Evolutionary conservation across 1,140 invertebrate genomes (phyloP), one percentile per base, ranked within the genome.

Genomic region (Cherax quadricarinatus): DNA sequence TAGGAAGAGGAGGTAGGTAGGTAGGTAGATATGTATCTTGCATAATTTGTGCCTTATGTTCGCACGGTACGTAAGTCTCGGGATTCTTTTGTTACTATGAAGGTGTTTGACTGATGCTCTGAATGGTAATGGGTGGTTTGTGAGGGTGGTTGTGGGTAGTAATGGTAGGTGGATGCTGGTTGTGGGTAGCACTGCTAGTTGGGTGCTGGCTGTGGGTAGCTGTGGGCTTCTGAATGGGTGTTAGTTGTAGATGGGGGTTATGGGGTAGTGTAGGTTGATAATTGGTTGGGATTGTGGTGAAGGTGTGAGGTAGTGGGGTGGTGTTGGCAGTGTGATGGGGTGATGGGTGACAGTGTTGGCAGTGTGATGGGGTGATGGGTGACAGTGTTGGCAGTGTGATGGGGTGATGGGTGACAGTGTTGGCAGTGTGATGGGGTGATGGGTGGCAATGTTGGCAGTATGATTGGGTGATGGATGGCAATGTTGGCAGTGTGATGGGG

Each of bases 21-120:
- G 24, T 62, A 12, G 41, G 80, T 57, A 93, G 87, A 86, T 86
- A 81, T 86, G 87, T 88, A 93, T 89, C 83, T 78, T 49, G 84
- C 41, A 93, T 93, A 93, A 93, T 89, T 93, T 86, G 86, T 87
- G 89, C 92, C 92, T 93, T 93, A 73, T 93, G 87, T 93, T 93
- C 89, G 79, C 92, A 79, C 51, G 87, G 48, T 84, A 75, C 73
- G 89, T 93, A 93, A 93, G 89, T 93, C 92, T 84, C 66, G 21
- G 53, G n/a, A 57, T 89, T 73, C 92, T 93, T 93, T 93, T 93
- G 92, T 93, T 93, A 41, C 21, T 53, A 14, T 53, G 86, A 86
- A 82, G 92, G 87, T 87, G 66, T 51, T 30, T 93, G 92, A 93
- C 80, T 83, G 92, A 93, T 89, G 82, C 86, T 80, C 48, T 30